A percentile compares a stretch with the other conserved stretches of the same genome.
phyloP scores from a whole-genome alignment of 2,797 vertebrate genomes.

The Alouatta caraya region DNA sequence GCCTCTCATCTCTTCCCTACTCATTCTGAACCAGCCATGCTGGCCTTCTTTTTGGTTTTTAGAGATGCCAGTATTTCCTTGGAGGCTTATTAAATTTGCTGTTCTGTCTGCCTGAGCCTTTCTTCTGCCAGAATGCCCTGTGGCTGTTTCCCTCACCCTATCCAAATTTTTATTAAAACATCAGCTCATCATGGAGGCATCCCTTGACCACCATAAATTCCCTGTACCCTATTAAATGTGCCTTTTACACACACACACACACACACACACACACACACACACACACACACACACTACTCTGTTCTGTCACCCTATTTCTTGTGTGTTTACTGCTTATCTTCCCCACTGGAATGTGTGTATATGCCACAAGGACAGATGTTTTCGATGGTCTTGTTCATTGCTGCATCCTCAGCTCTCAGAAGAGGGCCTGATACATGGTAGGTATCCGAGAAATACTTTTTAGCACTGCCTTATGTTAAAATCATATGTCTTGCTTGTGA shows the following conservation, averaged over 20 bases:
- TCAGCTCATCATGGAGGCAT: not conserved
- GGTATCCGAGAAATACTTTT: not conserved
- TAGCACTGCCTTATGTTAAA: not conserved
- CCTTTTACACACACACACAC: not conserved
- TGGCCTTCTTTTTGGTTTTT: not conserved
- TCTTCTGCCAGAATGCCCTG: not conserved
- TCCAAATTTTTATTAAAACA: not conserved
- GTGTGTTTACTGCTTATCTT: not conserved
- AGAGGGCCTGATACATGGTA: not conserved
- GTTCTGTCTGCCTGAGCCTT: not conserved
- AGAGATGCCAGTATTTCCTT: not conserved
- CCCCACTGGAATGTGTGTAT: not conserved
- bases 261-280: not conserved
- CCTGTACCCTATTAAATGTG: not conserved
- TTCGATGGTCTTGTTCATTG: not conserved
- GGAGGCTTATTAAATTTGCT: not conserved
- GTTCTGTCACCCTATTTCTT: not conserved
- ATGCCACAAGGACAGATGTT: not conserved
- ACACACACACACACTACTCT: not conserved
- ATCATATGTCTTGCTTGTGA: not conserved
- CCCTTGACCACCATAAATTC: not conserved
- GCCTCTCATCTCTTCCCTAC: not conserved
- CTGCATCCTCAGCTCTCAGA: not conserved
- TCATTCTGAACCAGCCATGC: not conserved
- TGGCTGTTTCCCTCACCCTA: not conserved